A percentile compares a stretch with the other conserved stretches of the same genome.
phyloP scores from a whole-genome alignment of 1,140 invertebrate species.

The Akabosia matsudoensis region DNA sequence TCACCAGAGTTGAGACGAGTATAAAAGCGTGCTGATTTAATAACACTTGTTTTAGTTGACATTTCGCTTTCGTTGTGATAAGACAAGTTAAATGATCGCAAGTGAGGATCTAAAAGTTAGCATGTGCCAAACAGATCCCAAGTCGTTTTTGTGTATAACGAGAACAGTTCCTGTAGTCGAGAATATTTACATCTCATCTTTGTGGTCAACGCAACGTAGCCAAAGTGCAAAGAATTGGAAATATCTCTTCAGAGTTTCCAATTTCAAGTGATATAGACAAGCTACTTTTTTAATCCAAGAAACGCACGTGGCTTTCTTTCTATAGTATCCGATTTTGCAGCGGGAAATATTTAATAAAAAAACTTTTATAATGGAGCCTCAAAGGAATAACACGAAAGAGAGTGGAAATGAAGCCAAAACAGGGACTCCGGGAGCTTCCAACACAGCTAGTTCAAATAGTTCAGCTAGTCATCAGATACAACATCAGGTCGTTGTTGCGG shows the following conservation, averaged over 20 bases:
- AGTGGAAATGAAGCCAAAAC: background rate
- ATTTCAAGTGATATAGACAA: background rate
- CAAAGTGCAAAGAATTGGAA: background rate
- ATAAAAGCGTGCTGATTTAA: background rate
- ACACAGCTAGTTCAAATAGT: background rate
- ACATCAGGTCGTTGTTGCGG: background rate
- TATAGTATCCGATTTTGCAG: background rate
- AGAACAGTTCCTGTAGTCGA: background rate
- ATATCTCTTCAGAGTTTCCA: background rate
- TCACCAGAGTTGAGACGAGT: background rate
- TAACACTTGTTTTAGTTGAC: background rate
- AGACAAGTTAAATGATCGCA: background rate
- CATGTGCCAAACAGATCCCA: background rate
- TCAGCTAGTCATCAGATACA: constrained; percentile 1
- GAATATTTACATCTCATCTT: background rate
- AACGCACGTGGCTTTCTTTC: too few species aligned
- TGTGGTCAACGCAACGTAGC: background rate
- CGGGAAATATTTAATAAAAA: background rate
- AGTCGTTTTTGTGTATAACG: background rate
- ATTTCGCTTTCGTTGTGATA: background rate
- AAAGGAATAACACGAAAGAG: background rate
- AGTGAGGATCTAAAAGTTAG: background rate
- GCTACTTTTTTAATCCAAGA: background rate
- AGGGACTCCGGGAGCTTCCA: background rate
- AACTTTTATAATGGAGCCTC: background rate